These are phyloP conservation scores for Magallana gigas DNA, from an alignment of 1,140 invertebrate genomes.

Conservation along the genomic window DNA sequence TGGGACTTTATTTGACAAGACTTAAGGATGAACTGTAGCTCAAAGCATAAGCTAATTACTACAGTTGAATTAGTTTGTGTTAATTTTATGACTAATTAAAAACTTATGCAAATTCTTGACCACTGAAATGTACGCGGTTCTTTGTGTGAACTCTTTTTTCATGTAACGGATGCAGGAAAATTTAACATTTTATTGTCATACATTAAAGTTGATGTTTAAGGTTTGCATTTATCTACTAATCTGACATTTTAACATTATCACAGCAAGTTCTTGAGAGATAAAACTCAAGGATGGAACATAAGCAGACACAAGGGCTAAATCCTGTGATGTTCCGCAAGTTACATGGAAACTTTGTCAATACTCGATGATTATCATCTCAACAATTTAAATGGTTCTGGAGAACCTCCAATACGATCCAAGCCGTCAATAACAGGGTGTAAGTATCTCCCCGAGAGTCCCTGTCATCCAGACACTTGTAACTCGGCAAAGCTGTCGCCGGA, in stretches of 20 bases:
- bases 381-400: background rate
- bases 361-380: background rate
- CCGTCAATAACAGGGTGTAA: slow-evolving; percentile 21
- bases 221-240: background rate
- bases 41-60: no score
- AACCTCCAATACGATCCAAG: background rate
- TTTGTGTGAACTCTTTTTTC: no score
- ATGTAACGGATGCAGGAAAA: no score
- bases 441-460: background rate
- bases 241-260: background rate
- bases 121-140: no score
- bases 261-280: slow-evolving; percentile 8
- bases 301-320: background rate
- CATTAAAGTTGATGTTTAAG: background rate
- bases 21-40: no score
- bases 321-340: background rate
- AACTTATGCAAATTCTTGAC: no score
- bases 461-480: slow-evolving; percentile 26
- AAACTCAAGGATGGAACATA: background rate
- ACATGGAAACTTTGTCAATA: slow-evolving; percentile 32
- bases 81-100: no score
- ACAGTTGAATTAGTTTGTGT: no score
- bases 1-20: background rate
- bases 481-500: slow-evolving; percentile 31
- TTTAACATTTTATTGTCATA: no score